These are phyloP conservation scores for Argyresthia albistria DNA, from an alignment of 2,888 invertebrate species.

Conservation along the genomic window DNA sequence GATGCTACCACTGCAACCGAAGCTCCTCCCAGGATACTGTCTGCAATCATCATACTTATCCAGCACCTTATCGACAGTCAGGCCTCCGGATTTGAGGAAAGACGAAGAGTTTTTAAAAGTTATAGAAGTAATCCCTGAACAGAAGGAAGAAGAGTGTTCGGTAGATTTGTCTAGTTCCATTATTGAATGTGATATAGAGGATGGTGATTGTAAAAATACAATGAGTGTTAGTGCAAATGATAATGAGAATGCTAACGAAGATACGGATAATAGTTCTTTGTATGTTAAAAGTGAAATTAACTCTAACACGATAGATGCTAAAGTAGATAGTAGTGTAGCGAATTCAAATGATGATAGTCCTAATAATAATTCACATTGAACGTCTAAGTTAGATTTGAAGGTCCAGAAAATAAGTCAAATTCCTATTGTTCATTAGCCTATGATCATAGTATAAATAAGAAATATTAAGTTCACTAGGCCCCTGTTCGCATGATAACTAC, in stretches of 20 bases:
- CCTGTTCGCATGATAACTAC: too few relatives aligned
- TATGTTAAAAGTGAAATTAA: slow-evolving; percentile 52
- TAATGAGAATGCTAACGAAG: slow-evolving; percentile 26
- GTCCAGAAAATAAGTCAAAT: too few relatives aligned
- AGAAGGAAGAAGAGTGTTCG: slow-evolving; percentile 21
- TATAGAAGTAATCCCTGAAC: slow-evolving; percentile 50
- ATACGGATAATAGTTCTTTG: slow-evolving; percentile 21
- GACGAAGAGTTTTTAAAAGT: slow-evolving; percentile 37
- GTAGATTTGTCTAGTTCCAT: slow-evolving; percentile 10
- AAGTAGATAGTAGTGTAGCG: slow-evolving; percentile 27
- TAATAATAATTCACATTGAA: slow-evolving; percentile 56
- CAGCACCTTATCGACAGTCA: slow-evolving; percentile 64
- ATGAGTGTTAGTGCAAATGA: slow-evolving; percentile 14
- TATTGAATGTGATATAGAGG: neutral
- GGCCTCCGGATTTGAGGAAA: slow-evolving; percentile 39
- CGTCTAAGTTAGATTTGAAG: neutral
- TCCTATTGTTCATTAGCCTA: too few relatives aligned
- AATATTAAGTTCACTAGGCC: too few relatives aligned
- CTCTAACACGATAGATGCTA: slow-evolving; percentile 47
- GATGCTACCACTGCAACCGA: slow-evolving; percentile 81
- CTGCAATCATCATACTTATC: slow-evolving; percentile 59
- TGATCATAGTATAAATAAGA: too few relatives aligned
- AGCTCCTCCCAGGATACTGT: slow-evolving; percentile 73
- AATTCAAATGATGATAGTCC: slow-evolving; percentile 50
- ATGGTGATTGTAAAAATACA: neutral